phyloP scores from a whole-genome alignment of 2,113 vertebrate genomes.

The Ctenodactylus gundi region DNA sequence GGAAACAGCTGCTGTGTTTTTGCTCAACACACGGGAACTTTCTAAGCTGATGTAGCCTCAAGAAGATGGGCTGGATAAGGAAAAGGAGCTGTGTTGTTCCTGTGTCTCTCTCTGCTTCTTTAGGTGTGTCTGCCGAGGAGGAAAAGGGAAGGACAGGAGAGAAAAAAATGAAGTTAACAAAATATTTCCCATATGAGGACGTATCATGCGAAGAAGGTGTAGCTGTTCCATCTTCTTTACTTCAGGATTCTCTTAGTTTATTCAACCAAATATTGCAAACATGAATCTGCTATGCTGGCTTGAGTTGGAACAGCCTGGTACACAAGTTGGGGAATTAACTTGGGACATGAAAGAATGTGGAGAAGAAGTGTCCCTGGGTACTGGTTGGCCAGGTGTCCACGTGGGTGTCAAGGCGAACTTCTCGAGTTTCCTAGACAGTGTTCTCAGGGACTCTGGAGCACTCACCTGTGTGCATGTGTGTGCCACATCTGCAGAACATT shows the following conservation, averaged over 20 bases:
- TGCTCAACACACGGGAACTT: background rate
- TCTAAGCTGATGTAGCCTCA: background rate
- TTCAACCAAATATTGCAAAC: background rate
- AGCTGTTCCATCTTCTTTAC: background rate
- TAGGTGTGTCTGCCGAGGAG: background rate
- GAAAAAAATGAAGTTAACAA: background rate
- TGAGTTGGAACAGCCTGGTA: constrained; percentile 44
- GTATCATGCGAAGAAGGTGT: background rate
- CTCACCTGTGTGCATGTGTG: background rate
- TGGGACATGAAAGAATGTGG: background rate
- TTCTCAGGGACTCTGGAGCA: constrained; percentile 19
- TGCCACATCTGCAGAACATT: background rate
- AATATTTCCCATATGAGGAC: fast-evolving
- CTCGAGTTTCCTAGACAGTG: constrained; percentile 22
- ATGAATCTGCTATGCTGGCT: background rate
- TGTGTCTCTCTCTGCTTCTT: background rate
- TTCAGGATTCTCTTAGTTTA: background rate
- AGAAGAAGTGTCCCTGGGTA: background rate
- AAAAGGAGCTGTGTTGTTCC: background rate
- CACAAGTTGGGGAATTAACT: constrained; percentile 36
- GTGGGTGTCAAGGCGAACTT: background rate
- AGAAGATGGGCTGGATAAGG: background rate
- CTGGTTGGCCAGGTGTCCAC: background rate
- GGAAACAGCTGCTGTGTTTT: background rate
- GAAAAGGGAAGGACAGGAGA: background rate